phyloP scores from a whole-genome alignment of 2,888 invertebrate species.

The Lasiommata megera region DNA sequence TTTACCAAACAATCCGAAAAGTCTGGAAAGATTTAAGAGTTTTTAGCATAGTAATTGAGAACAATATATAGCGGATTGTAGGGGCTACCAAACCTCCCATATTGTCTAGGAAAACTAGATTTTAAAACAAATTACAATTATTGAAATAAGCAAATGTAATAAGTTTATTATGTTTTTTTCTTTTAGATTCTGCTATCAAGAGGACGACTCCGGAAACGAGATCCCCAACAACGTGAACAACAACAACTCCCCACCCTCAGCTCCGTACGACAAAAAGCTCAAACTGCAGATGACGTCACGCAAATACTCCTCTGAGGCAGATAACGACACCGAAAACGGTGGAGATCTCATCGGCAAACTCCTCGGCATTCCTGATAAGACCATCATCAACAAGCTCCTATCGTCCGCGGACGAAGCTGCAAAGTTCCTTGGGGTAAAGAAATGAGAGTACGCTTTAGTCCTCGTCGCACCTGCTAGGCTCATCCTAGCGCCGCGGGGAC shows the following conservation, averaged over 20 bases:
- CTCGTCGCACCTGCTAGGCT: constrained; percentile 74
- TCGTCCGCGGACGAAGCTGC: constrained; percentile 93
- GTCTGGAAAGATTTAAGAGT: too few relatives aligned
- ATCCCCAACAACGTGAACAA: constrained; percentile 77
- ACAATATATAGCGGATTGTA: too few relatives aligned
- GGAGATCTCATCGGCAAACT: constrained; percentile 94
- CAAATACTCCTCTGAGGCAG: constrained; percentile 72
- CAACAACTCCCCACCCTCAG: constrained; percentile 79
- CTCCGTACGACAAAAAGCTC: constrained; percentile 78
- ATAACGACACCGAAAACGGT: constrained; percentile 80
- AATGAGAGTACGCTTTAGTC: constrained; percentile 81
- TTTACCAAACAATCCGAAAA: too few relatives aligned
- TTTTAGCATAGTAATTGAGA: too few relatives aligned
- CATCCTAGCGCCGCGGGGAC: constrained; percentile 72
- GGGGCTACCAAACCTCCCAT: too few relatives aligned
- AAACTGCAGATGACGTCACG: constrained; percentile 73
- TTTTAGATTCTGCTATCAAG: constrained; percentile 66
- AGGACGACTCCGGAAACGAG: constrained; percentile 72
- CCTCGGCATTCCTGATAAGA: constrained; percentile 92
- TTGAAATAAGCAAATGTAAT: not conserved
- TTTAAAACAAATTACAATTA: too few relatives aligned
- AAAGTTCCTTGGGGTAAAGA: constrained; percentile 91
- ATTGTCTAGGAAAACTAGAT: too few relatives aligned
- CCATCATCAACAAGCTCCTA: constrained; percentile 91
- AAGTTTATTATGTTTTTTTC: constrained; percentile 10